Evolutionary conservation across 2,888 invertebrate species (phyloP).

Genomic region (Apocheima hispidaria): DNA sequence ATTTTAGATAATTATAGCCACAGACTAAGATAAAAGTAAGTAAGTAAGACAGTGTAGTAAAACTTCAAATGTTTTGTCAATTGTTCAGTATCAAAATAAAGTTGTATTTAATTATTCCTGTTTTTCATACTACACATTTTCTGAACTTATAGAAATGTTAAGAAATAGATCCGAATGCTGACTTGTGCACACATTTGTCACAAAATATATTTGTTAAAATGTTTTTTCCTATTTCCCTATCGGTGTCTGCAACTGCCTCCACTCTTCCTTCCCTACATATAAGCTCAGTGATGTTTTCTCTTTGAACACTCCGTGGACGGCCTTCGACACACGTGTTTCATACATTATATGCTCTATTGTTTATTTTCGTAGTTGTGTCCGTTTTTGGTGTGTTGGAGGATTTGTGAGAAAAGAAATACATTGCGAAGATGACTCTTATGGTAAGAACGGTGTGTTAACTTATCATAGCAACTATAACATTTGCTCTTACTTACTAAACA

Average conservation of each 20-base stretch:
- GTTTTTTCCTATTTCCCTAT: slow-evolving; percentile 4
- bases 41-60: no score
- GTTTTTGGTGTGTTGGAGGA: slow-evolving; percentile 52
- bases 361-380: slow-evolving; percentile 31
- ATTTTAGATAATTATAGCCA: no score
- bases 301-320: slow-evolving; percentile 34
- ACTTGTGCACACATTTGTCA: no score
- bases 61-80: no score
- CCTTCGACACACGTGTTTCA: slow-evolving; percentile 44
- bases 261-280: slow-evolving; percentile 37
- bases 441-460: slow-evolving; percentile 51
- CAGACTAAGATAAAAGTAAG: no score
- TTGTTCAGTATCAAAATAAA: no score
- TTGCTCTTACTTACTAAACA: no score
- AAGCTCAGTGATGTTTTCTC: slow-evolving; percentile 39
- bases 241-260: slow-evolving; percentile 28
- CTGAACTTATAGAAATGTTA: no score
- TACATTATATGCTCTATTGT: slow-evolving; percentile 20
- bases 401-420: slow-evolving; percentile 47
- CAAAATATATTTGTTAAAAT: background rate
- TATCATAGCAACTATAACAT: no score
- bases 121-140: no score
- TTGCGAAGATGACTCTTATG: slow-evolving; percentile 69
- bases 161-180: no score
- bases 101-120: no score